phyloP scores from a whole-genome alignment of 2,797 vertebrate genomes.

The Sardinella longiceps region DNA sequence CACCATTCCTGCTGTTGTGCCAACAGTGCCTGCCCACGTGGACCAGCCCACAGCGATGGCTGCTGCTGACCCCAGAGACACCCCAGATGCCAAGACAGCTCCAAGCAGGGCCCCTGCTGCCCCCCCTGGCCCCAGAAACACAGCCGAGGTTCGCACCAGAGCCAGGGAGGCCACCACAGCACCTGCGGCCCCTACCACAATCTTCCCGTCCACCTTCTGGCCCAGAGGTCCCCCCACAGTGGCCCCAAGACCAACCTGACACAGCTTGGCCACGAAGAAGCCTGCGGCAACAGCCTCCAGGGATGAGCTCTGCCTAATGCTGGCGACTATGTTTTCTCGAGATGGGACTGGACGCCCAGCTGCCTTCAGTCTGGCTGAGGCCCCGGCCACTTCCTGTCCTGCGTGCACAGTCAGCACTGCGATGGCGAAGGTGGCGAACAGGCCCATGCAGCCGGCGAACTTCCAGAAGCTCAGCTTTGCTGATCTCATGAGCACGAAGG shows the following conservation, averaged over 20 bases:
- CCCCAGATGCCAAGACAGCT: slow-evolving; percentile 49
- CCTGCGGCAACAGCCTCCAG: slow-evolving; percentile 48
- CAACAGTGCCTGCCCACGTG: slow-evolving; percentile 46
- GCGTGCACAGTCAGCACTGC: slow-evolving; percentile 54
- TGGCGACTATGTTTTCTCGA: slow-evolving; percentile 33
- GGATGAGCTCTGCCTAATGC: slow-evolving; percentile 44
- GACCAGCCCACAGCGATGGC: slow-evolving; percentile 42
- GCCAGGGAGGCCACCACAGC: slow-evolving; percentile 31
- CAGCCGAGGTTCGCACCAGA: neutral
- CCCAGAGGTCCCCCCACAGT: slow-evolving; percentile 41
- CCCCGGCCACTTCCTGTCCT: slow-evolving; percentile 47
- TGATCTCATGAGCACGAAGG: slow-evolving; percentile 45
- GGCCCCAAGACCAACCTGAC: slow-evolving; percentile 54
- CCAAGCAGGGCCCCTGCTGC: slow-evolving; percentile 52
- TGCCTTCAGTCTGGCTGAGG: slow-evolving; percentile 37
- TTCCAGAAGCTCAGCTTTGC: slow-evolving; percentile 49
- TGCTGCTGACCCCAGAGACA: slow-evolving; percentile 51
- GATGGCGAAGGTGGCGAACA: slow-evolving; percentile 53
- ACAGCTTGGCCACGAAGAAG: slow-evolving; percentile 52
- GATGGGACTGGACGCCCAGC: slow-evolving; percentile 38
- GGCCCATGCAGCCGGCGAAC: slow-evolving; percentile 49
- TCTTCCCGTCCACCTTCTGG: slow-evolving; percentile 35
- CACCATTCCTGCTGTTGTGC: slow-evolving; percentile 42
- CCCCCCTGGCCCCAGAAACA: slow-evolving; percentile 49
- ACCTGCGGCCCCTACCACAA: slow-evolving; percentile 40